phyloP scores from a whole-genome alignment of 2,888 invertebrate genomes.

The Pristionchus exspectatus region DNA sequence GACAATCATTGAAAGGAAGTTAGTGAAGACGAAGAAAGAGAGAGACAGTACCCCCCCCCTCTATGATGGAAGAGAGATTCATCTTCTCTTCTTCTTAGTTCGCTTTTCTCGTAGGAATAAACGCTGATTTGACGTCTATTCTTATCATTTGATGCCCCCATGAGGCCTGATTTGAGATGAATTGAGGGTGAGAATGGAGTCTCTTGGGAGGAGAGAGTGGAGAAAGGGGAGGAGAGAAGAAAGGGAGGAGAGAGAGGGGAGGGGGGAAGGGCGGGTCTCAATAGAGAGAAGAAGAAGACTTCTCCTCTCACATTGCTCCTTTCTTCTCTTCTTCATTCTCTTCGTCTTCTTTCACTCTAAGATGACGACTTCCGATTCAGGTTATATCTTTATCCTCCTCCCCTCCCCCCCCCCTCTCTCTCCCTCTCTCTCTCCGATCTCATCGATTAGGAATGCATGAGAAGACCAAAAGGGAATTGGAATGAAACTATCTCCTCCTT shows the following conservation, averaged over 20 bases:
- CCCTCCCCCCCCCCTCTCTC: background rate
- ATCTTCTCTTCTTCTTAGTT: background rate
- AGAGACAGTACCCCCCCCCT: background rate
- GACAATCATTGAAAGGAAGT: constrained; percentile 17
- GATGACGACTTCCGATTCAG: constrained; percentile 39
- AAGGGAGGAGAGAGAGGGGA: background rate
- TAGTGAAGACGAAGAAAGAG: background rate
- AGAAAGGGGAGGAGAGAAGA: background rate
- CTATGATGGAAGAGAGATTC: background rate
- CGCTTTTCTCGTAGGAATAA: background rate
- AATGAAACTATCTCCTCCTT: constrained; percentile 35
- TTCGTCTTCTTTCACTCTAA: constrained; percentile 10
- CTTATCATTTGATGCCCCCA: constrained; percentile 36
- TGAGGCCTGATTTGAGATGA: constrained; percentile 36
- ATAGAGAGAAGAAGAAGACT: constrained; percentile 39
- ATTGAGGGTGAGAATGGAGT: constrained; percentile 31
- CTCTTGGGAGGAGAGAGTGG: background rate
- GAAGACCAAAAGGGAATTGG: constrained; percentile 2
- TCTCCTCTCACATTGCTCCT: constrained; percentile 35
- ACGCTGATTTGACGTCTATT: constrained; percentile 44
- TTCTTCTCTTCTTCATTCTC: constrained; percentile 51
- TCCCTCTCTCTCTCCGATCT: background rate
- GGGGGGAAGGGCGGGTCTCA: constrained; percentile 40
- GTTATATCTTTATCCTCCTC: background rate
- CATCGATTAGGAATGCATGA: constrained; percentile 46